Conservation (phyloP, 2,888 invertebrate species). For the Phymatocera aterrima region DNA sequence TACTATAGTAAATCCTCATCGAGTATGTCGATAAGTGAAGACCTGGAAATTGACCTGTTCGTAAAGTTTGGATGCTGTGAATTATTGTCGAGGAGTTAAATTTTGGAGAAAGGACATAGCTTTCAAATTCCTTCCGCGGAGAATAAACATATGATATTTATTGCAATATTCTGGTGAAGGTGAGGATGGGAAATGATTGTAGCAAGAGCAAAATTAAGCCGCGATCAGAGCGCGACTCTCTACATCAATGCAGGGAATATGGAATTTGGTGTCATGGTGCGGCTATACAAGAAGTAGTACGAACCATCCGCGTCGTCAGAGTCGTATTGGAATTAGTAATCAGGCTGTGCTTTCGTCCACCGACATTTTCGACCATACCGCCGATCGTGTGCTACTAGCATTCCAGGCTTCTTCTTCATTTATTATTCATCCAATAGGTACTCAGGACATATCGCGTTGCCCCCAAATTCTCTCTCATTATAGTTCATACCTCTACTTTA, state of each 20-base stretch:
- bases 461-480: constrained; percentile 25
- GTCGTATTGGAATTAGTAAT: constrained; percentile 68
- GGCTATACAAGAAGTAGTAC: constrained; percentile 67
- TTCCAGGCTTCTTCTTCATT: constrained; percentile 50
- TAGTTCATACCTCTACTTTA: neutral
- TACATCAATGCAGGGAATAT: constrained; percentile 63
- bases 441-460: constrained; percentile 36
- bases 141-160: neutral
- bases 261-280: constrained; percentile 72
- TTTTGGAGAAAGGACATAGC: neutral
- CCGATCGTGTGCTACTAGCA: constrained; percentile 34
- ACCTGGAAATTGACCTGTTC: neutral
- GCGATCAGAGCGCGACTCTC: constrained; percentile 50
- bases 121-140: too few species aligned
- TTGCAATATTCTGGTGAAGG: neutral
- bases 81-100: neutral
- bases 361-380: constrained; percentile 46
- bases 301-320: too few species aligned
- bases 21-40: neutral
- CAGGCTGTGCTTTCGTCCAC: constrained; percentile 61
- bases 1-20: neutral
- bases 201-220: constrained; percentile 11
- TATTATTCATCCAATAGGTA: constrained; percentile 56
- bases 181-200: neutral
- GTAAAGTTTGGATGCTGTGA: neutral